Evolutionary conservation across 2,113 vertebrate species (phyloP), one percentile per base, ranked within the genome.

Genomic region (Clarias macrocephalus): DNA sequence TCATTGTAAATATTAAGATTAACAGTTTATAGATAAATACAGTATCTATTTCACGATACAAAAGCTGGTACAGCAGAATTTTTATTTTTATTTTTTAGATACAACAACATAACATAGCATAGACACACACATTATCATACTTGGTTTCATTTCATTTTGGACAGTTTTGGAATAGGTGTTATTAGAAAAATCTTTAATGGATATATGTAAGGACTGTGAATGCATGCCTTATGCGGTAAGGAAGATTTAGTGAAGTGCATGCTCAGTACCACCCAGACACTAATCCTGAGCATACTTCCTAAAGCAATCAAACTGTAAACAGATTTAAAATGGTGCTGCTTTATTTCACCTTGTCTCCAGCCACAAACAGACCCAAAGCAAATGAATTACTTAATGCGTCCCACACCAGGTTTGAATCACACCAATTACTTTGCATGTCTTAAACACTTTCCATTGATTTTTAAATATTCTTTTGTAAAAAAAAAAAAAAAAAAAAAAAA

Each of bases 381-480:
- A 93, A 88, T 81, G 23, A 80, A 62, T 81, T 62, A 62, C 79
- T 81, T 81, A 81, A 81, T 62, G 57, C 5, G 11, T 42, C 79
- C 59, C 30, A 62, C 57, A 37, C 19, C 30, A 62, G 57, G 57
- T 15, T 81, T 42, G 57, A 62, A 81, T 81, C 57, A 62, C 18
- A 2, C 85, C 94, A 94, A 94, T 95, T 95, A 95, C 93, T 94
- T 94, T 94, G 83, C 91, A 92, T 91, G 92, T 95, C 94, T 92
- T 89, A 92, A 77, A 65, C 82, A 85, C 48, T 87, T 84, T 25
- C 37, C 87, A 87, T 68, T 83, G 88, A 92, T 91, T 90, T 86
- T 86, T 86, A 92, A 92, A 93, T 91, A 89, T 87, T 91, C 89
- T 90, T 91, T 92, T 93, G 93, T 70, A 85, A 48, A 52, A 75